Base-by-base conservation (phyloP, 2,113 vertebrate species). In the Cottus gobio region DNA sequence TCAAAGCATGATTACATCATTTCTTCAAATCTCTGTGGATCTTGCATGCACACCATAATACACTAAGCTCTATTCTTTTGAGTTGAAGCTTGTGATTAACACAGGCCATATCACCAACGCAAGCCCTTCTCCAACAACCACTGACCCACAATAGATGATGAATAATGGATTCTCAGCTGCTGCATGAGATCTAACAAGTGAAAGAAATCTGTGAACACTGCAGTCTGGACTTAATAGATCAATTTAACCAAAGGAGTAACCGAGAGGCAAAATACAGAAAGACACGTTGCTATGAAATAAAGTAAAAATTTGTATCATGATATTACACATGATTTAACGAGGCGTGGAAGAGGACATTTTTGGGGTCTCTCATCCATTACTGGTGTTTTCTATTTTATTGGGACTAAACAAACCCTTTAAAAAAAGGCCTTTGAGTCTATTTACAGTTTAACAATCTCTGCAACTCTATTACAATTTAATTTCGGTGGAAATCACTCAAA, bases 11-110 rank as follows among this genome's bases (percentile, higher is more conserved):
- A 82, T 63, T 8, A 48, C 12, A 57, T 37, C 7, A 34, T 20
- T 70, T 71, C 36, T 62, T 69, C 26, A 71, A 28, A 73, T 83
- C 68, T 63, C 11, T 18, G 1, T 34, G 13, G 11, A 31, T 58
- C 56, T 36, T 65, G 66, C 75, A 83, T 86, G 68, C 34, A 20
- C 60, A 42, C 69, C 66, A 69, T 70, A 39, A 52, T 46, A 52
- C 1, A 67, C 57, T 39, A 34, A 71, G 31, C 28, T 56, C 7
- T 26, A 18, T 65, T 22, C 48, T 36, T 57, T 72, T 69, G 9
- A 77, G 57, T 56, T 42, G 7, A 61, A 60, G 9, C 18, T 20
- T 69, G 37, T 54, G 26, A 80, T n/a, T 72, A n/a, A 62, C 57
- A 1, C 20, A 20, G 30, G 2, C 10, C 2, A 4, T 24, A 54